Base-by-base conservation (phyloP, 2,113 vertebrate genomes). In the Rhinolophus sinicus region DNA sequence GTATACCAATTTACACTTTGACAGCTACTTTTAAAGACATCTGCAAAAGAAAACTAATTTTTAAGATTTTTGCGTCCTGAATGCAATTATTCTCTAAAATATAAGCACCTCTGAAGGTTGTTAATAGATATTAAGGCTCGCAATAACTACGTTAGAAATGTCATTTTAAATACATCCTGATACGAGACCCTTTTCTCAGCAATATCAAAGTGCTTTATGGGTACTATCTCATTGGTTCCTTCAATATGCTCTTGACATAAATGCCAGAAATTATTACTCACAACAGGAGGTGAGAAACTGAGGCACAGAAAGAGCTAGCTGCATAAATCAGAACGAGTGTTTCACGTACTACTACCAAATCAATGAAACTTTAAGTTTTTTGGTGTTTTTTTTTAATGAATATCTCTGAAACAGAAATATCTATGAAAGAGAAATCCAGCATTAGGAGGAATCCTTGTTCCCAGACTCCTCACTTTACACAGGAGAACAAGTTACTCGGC, bases 1-100 rank as follows among this genome's bases (percentile, higher is more conserved):
- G 4, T 70, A 75, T 75, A 28, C 58, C 80, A 86, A 67, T 58
- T 90, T 77, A 77, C 22, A 81, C 7, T 82, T 88, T 2, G 7
- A 18, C 10, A 18, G 35, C 76, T 67, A 90, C 33, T 95, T 96
- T 65, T 73, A 89, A 93, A 80, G 26, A 13, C 15, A 70, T 54
- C 33, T 96, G 56, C 40, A 84, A 89, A 95, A 89, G 33, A 95
- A 72, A 88, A 77, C 12, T 52, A 72, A 76, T 90, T 80, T 84
- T 95, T 83, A 94, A 82, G n/a, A 62, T 81, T 60, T 78, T 65
- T 40, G 2, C 58, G 65, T 44, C 90, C 58, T 78, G 44, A 96
- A 89, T 8, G 92, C 70, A 73, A 35, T 72, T 89, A 77, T 94
- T 88, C 35, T 93, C 9, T 83, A 60, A 69, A 4, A 58, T 85